Evolutionary conservation across 2,113 vertebrate genomes (phyloP).

Genomic region (Zootoca vivipara): DNA sequence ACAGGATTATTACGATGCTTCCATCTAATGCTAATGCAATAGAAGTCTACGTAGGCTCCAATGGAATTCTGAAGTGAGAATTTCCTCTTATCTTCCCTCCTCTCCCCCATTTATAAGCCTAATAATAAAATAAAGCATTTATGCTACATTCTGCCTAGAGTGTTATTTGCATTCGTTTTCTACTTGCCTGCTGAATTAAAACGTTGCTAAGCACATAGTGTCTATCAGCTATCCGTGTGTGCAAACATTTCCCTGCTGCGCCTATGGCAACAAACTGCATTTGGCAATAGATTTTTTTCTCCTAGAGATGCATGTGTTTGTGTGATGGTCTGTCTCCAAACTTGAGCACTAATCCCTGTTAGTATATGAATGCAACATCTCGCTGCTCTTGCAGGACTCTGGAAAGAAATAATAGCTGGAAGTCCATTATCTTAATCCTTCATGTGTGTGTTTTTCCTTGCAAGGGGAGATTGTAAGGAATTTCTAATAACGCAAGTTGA

Average conservation of each 20-base stretch:
- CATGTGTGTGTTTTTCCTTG: background rate
- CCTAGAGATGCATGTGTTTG: background rate
- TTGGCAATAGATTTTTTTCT: too few species aligned
- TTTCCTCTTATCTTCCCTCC: constrained; percentile 33
- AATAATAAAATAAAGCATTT: background rate
- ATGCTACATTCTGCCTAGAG: background rate
- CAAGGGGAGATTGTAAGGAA: background rate
- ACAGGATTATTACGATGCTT: constrained; percentile 98
- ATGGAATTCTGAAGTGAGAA: constrained; percentile 94
- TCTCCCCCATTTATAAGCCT: background rate
- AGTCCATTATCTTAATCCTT: background rate
- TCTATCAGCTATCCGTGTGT: background rate
- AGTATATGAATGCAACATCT: background rate
- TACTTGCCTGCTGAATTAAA: background rate
- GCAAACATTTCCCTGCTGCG: background rate
- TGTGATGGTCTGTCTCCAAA: background rate
- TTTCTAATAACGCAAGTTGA: background rate
- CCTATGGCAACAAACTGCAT: background rate
- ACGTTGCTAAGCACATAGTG: background rate
- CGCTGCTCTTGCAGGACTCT: background rate
- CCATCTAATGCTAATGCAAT: constrained; percentile 91
- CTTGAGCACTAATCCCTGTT: background rate
- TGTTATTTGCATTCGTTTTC: background rate
- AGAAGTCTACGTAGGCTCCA: constrained; percentile 92
- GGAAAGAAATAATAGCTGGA: background rate